Evolutionary conservation across 1,140 invertebrate species (phyloP), one percentile per base, ranked within the genome.

Genomic region (Bactericera cockerelli): DNA sequence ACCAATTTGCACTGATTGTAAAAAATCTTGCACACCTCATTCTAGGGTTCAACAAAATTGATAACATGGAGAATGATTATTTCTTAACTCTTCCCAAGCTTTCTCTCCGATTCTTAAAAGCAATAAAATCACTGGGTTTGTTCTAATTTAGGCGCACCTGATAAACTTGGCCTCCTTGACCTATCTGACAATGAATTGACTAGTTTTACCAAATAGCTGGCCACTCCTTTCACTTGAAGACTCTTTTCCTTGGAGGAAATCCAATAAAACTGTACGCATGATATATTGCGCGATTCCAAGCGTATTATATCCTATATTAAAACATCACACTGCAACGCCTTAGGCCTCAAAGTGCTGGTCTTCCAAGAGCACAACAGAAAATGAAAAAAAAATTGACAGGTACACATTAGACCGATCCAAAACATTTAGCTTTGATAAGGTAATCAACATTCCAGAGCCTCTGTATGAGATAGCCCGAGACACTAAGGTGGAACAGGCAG

Each of bases 141-240:
- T 6, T 49, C 19, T 16, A 3, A 49, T 10, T 49, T 4, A 10
- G n/a, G 22, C 8, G 8, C 8, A 49, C n/a, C 42, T 49, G 8
- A 22, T 49, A 6, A 49, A 49, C 22, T 22, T 49, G n/a, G 19
- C 42, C 19, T 49, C 8, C 42, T 49, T 22, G 42, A 49, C 22
- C 42, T 49, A 49, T 49, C 42, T 6, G 42, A 49, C 42, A 49
- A 49, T 49, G 42, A 49, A 49, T 49, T 49, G n/a, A 49, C 42
- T 16, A 8, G 8, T n/a, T 22, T 4, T 49, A 19, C 42, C 42
- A 49, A 4, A n/a, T 22, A 49, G 22, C 42, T 49, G n/a, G n/a
- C 3, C 8, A 6, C 42, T 16, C 19, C 4, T 49, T 49, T 49
- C 42, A 49, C 19, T n/a, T 49, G 4, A 49, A 49, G n/a, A 49